Evolutionary conservation across 1,140 invertebrate genomes (phyloP).

Genomic region (Diprion similis): DNA sequence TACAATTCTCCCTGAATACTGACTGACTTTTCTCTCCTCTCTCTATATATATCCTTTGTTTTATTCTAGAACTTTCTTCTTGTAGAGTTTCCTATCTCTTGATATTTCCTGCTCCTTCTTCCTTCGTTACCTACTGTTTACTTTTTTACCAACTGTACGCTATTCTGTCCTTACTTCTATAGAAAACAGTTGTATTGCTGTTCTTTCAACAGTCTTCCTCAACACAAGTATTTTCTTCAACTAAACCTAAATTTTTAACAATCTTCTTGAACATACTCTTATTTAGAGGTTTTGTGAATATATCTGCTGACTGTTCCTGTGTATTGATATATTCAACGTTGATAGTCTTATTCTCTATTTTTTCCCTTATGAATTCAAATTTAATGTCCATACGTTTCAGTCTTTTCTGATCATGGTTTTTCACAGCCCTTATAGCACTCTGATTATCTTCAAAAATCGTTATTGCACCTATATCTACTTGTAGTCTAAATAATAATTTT

Average conservation of each 20-base stretch:
- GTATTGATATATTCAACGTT: not conserved
- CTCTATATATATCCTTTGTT: not conserved
- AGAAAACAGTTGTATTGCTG: too few relatives aligned
- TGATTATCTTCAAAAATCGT: constrained; percentile 1
- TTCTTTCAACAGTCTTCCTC: not conserved
- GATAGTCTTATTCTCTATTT: not conserved
- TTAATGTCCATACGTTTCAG: not conserved
- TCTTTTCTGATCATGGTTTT: too few relatives aligned
- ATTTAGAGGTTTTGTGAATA: too few relatives aligned
- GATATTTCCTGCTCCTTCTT: not conserved
- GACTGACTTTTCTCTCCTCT: not conserved
- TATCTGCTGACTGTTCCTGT: not conserved
- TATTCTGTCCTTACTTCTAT: too few relatives aligned
- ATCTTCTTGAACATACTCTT: too few relatives aligned
- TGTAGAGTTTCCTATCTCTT: not conserved
- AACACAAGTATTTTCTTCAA: not conserved
- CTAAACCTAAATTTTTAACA: not conserved
- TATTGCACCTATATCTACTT: not conserved
- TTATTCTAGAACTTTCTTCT: not conserved
- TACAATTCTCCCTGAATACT: too few relatives aligned
- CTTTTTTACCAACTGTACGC: too few relatives aligned
- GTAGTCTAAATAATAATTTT: not conserved
- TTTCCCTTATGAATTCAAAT: not conserved
- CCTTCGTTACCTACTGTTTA: not conserved
- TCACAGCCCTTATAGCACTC: not conserved